Base-by-base conservation (phyloP, 2,113 vertebrate species). In the Eubucco bourcierii region DNA sequence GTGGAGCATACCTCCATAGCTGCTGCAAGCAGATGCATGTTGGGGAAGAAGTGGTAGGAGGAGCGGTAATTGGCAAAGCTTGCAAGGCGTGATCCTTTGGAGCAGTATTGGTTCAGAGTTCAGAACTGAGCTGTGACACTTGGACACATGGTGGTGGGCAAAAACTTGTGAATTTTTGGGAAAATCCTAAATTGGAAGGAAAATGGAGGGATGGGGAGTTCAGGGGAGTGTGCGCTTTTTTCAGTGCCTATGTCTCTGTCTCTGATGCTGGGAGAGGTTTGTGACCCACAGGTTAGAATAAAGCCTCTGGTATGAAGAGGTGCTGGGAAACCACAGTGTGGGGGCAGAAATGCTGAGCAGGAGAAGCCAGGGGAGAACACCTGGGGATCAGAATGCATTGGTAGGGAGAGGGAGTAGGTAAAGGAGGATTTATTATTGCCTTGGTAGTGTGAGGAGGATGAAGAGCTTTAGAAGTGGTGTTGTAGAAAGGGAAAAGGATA, bases 31-130 rank as follows among this genome's bases (percentile, higher is more conserved):
- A 80, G 76, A 80, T 34, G 67, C 94, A 75, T 59, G 93, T 83
- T 1, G 2, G 64, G 33, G 70, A 91, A 83, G 64, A 56, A 80
- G 66, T n/a, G 37, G 80, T 53, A 47, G 91, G 64, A 87, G 90
- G 75, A 80, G 53, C 12, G 11, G 81, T 80, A 64, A 20, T 19
- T 87, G 78, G 94, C 84, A 91, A 39, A 68, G 83, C 76, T 90
- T 88, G 61, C 73, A 81, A 93, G 63, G 80, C 63, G 79, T 52
- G 33, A 4, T 53, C 53, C 64, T 14, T 15, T 24, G 61, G 52
- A 89, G 77, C 65, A 29, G 37, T 6, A 21, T 28, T 0, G 7
- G 31, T 31, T 56, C 65, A 27, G 68, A 80, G 68, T 60, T 95
- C 58, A 37, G 78, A 70, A 72, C 53, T 0, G 1, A 75, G 31